These are phyloP conservation scores for Thalassophryne amazonica DNA, from an alignment of 2,797 vertebrate species.

Conservation along the genomic window DNA sequence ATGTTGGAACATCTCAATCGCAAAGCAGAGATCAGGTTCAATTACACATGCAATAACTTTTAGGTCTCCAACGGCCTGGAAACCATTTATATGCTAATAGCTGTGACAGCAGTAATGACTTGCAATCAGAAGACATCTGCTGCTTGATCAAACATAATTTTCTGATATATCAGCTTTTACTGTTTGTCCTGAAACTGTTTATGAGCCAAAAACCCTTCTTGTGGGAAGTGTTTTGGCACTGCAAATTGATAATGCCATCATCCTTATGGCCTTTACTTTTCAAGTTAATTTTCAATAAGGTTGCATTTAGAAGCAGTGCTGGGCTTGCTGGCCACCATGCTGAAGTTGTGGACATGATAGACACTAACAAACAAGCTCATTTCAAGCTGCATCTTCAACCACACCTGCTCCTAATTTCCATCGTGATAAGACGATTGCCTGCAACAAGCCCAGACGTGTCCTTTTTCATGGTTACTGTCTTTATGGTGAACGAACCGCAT, in stretches of 20 bases:
- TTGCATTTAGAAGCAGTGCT: too few species aligned
- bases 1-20: conserved; percentile 59
- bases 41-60: conserved; percentile 68
- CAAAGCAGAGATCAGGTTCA: conserved; percentile 66
- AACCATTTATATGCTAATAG: conserved; percentile 82
- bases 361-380: too few species aligned
- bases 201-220: conserved; percentile 43
- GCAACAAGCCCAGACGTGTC: too few species aligned
- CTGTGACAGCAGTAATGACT: conserved; percentile 73
- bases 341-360: too few species aligned
- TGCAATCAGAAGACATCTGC: conserved; percentile 77
- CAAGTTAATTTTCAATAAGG: too few species aligned
- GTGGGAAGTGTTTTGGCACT: conserved; percentile 50
- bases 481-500: too few species aligned
- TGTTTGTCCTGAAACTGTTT: conserved; percentile 59
- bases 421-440: too few species aligned
- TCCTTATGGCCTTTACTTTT: conserved; percentile 3
- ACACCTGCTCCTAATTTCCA: too few species aligned
- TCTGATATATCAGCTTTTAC: conserved; percentile 64
- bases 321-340: too few species aligned
- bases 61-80: conserved; percentile 60
- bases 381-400: too few species aligned
- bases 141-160: conserved; percentile 75
- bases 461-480: too few species aligned
- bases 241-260: conserved; percentile 25